Base-by-base conservation (phyloP, 2,888 invertebrate species). In the Atethmia centrago region DNA sequence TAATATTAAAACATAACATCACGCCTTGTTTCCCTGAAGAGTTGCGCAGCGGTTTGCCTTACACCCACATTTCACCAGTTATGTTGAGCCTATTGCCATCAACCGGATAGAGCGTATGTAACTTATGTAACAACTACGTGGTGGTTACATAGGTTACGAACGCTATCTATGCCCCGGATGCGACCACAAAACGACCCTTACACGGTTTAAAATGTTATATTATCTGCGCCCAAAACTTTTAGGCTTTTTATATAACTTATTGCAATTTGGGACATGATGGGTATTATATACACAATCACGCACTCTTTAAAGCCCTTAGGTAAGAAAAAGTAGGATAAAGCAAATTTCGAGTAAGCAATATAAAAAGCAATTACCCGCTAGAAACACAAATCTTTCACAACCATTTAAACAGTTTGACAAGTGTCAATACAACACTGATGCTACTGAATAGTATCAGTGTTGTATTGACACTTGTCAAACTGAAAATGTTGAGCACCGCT, bases 401-500 rank as follows among this genome's bases (percentile, higher is more conserved):
- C n/a, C n/a, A 51, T 61, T 16, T 42, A 12, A 31, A n/a, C 45
- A 51, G n/a, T 55, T 45, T 51, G 47, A 36, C 53, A 49, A 28
- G 31, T 47, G 58, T 47, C 45, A 71, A 79, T 63, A 64, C 14
- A 55, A 21, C 19, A n/a, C 1, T 25, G 28, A n/a, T 12, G 25
- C 3, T 21, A 59, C n/a, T n/a, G n/a, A n/a, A n/a, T 59, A 21
- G 3, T 31, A 12, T n/a, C 28, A 25, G 1, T n/a, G 19, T 21
- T 55, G 14, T 64, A 63, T 79, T 71, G 45, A 47, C 58, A 47
- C 31, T 28, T 49, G 53, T 36, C 47, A 51, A 45, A 55, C n/a
- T 74, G 42, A 25, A 74, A 53, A 45, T 49, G 80, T 91, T 91
- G 87, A 79, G 82, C 69, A 82, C 49, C 90, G 49, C 56, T 77